A percentile compares a stretch with the other conserved stretches of the same genome.
Evolutionary conservation across 2,888 invertebrate genomes (phyloP).

Genomic region (Erebia palarica): DNA sequence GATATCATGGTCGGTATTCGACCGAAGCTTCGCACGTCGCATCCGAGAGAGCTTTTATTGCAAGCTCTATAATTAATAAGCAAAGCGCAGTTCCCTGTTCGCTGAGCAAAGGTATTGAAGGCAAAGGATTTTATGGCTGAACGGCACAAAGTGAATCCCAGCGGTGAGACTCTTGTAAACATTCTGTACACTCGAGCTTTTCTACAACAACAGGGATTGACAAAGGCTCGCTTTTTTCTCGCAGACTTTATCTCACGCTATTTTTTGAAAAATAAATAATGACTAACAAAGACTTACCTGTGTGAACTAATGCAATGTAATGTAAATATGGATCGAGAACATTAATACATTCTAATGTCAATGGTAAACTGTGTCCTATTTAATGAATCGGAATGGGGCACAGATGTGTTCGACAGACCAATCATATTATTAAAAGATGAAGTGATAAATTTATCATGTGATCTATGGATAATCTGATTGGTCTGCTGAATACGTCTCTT

Average conservation of each 20-base stretch:
- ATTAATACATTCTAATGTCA: too few relatives aligned
- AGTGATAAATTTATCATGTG: too few relatives aligned
- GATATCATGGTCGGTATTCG: not conserved
- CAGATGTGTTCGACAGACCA: too few relatives aligned
- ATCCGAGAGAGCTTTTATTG: not conserved
- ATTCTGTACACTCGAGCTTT: conserved; percentile 14
- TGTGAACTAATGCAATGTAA: too few relatives aligned
- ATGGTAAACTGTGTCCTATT: too few relatives aligned
- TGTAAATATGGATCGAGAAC: too few relatives aligned
- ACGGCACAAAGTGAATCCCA: conserved; percentile 22
- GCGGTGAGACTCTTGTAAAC: conserved; percentile 12
- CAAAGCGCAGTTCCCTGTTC: conserved; percentile 22
- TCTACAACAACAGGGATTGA: conserved; percentile 7
- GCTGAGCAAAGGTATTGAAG: conserved; percentile 25
- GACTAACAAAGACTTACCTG: too few relatives aligned
- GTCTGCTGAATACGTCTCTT: too few relatives aligned
- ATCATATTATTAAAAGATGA: too few relatives aligned
- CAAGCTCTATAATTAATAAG: conserved; percentile 31
- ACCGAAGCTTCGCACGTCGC: not conserved
- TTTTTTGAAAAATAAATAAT: not conserved
- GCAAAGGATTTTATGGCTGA: conserved; percentile 26
- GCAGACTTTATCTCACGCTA: not conserved
- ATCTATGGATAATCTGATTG: too few relatives aligned
- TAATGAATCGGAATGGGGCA: too few relatives aligned
- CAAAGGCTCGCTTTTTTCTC: not conserved